Conservation (phyloP, 2,797 vertebrate species). For the Uromys caudimaculatus region DNA sequence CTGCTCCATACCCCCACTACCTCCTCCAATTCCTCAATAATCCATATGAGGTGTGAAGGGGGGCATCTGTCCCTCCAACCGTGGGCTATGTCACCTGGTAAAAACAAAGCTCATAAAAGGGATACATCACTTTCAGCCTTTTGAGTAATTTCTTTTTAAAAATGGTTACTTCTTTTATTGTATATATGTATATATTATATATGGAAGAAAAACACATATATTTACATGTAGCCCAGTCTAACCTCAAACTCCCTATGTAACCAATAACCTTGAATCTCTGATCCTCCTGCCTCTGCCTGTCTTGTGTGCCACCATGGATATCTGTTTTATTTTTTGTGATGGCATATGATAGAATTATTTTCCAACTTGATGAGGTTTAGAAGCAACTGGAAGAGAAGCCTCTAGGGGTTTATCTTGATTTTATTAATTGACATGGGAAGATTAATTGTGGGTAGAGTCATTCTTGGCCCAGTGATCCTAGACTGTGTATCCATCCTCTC, state of each 20-base stretch:
- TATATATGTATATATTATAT: background rate
- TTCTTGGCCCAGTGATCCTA: background rate
- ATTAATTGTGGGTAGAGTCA: background rate
- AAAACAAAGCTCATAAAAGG: background rate
- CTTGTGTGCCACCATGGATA: rapidly evolving
- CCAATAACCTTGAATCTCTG: background rate
- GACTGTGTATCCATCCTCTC: no score
- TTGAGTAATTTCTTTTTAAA: conserved; percentile 44
- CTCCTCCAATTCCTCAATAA: background rate
- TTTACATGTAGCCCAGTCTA: background rate
- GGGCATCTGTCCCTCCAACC: background rate
- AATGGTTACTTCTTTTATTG: background rate
- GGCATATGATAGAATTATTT: background rate
- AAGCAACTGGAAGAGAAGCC: background rate
- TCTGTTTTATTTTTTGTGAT: background rate
- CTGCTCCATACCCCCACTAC: rapidly evolving
- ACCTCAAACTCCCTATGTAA: background rate
- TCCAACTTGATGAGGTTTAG: background rate
- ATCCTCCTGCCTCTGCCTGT: background rate
- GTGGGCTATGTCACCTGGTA: background rate
- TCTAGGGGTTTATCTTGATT: background rate
- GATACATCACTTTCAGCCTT: background rate
- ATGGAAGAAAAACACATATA: background rate
- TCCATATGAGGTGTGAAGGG: rapidly evolving
- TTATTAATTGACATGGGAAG: background rate